These are phyloP conservation scores for Sus cebifrons DNA, from an alignment of 2,797 vertebrate genomes.

Conservation along the genomic window DNA sequence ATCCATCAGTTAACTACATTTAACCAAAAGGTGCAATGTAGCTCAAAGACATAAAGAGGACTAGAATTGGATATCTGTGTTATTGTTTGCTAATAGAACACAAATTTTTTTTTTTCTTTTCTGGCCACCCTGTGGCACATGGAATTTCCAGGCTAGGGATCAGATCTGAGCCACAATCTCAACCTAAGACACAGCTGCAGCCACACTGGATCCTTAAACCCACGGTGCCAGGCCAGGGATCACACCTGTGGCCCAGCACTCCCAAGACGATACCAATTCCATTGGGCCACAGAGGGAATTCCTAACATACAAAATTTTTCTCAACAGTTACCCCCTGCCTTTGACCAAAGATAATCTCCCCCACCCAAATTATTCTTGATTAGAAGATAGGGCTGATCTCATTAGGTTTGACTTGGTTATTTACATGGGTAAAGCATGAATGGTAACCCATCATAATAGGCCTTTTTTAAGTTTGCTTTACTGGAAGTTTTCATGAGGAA, in stretches of 20 bases:
- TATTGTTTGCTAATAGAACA: neutral
- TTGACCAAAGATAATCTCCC: neutral
- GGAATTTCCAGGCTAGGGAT: too few relatives aligned
- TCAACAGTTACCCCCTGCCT: neutral
- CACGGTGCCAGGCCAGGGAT: too few relatives aligned
- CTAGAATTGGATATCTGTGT: neutral
- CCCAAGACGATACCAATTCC: too few relatives aligned
- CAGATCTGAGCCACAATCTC: too few relatives aligned
- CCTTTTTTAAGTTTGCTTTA: neutral
- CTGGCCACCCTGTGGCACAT: too few relatives aligned
- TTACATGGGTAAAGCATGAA: neutral
- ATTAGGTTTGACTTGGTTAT: neutral
- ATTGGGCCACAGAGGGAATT: too few relatives aligned
- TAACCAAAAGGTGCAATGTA: neutral
- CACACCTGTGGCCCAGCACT: too few relatives aligned
- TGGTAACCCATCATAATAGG: too few relatives aligned
- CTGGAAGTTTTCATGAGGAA: neutral
- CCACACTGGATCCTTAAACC: too few relatives aligned
- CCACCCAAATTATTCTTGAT: neutral
- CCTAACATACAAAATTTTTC: neutral
- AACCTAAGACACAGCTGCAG: too few relatives aligned
- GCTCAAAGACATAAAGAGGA: neutral
- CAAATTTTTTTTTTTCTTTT: neutral
- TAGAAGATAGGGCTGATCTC: neutral
- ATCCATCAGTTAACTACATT: neutral